These are phyloP conservation scores for Galeruca laticollis DNA, from an alignment of 2,888 invertebrate species.

Conservation along the genomic window DNA sequence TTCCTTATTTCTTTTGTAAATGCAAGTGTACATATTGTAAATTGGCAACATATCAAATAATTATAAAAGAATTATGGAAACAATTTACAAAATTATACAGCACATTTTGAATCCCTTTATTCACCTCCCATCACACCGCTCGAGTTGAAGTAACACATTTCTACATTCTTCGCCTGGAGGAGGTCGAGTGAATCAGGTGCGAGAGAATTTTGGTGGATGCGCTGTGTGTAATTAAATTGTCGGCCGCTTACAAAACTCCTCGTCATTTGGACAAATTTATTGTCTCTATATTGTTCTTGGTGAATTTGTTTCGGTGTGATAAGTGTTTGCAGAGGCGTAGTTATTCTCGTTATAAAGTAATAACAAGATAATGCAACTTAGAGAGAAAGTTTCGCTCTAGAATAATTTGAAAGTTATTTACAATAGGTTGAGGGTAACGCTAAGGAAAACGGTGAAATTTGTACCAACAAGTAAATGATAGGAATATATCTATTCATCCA, in stretches of 20 bases:
- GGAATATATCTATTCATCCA: too few relatives aligned
- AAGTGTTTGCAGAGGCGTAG: constrained; percentile 35
- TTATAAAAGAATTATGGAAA: too few relatives aligned
- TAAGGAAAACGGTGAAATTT: too few relatives aligned
- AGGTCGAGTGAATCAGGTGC: constrained; percentile 55
- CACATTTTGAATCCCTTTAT: neutral
- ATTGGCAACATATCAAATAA: neutral
- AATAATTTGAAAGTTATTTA: neutral
- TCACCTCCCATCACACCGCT: neutral
- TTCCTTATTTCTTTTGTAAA: too few relatives aligned
- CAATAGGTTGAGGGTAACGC: too few relatives aligned
- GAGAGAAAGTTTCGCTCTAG: neutral
- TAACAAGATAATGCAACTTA: neutral
- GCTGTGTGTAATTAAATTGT: constrained; percentile 65
- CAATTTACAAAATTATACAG: neutral
- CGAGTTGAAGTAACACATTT: neutral
- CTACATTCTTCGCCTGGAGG: constrained; percentile 39
- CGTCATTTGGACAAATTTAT: constrained; percentile 65
- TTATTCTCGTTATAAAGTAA: constrained; percentile 1
- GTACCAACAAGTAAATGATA: too few relatives aligned
- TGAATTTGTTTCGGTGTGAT: constrained; percentile 61
- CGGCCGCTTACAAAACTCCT: constrained; percentile 60
- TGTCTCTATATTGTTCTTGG: constrained; percentile 61
- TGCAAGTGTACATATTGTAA: too few relatives aligned
- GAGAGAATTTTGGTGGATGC: constrained; percentile 52